Evolutionary conservation across 2,888 invertebrate species (phyloP).

Genomic region (Pseudococcus viburni): DNA sequence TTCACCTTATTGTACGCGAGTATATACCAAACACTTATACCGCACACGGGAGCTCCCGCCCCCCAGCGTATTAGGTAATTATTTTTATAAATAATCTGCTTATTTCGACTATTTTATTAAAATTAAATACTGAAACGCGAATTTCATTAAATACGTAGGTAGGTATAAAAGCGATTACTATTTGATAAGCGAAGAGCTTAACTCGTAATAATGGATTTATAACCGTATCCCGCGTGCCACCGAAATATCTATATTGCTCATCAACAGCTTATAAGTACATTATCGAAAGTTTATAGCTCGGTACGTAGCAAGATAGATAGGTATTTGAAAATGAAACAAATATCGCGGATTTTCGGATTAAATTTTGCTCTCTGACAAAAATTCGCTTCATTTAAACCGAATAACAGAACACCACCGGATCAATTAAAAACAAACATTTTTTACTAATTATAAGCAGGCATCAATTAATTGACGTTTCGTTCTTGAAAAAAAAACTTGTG

Average conservation of each 20-base stretch:
- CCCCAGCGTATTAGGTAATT: background rate
- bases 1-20: too few relatives aligned
- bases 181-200: constrained; percentile 14
- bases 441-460: background rate
- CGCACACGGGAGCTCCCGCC: too few relatives aligned
- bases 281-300: background rate
- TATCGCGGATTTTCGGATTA: constrained; percentile 1
- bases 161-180: constrained; percentile 16
- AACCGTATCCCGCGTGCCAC: background rate
- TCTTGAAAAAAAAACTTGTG: background rate
- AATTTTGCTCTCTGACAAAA: background rate
- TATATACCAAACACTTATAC: too few relatives aligned
- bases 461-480: background rate
- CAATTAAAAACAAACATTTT: background rate
- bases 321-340: background rate
- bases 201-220: background rate
- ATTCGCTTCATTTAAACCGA: background rate
- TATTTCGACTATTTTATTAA: background rate
- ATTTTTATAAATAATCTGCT: constrained; percentile 28
- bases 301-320: background rate
- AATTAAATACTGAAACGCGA: background rate
- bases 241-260: background rate
- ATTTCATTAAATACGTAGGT: constrained; percentile 14
- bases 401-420: background rate
- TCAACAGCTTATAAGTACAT: background rate